Conservation (phyloP, 2,888 invertebrate genomes). For the Drosophila phalerata region DNA sequence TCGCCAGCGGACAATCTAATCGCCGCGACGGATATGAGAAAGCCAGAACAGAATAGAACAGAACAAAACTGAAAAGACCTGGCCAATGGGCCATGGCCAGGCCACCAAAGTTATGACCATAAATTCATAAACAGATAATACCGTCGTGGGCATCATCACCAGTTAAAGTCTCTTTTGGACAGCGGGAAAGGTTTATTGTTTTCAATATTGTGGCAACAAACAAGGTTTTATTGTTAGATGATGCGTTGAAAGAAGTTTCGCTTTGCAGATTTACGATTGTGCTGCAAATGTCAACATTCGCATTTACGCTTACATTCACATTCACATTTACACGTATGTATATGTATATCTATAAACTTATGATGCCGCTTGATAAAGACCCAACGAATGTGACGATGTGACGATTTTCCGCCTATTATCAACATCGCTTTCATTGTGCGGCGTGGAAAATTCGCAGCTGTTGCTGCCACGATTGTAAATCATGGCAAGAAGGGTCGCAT, state of each 20-base stretch:
- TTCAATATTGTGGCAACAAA: constrained; percentile 43
- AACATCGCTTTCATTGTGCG: constrained; percentile 62
- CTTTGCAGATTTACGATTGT: constrained; percentile 67
- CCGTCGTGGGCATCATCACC: constrained; percentile 9
- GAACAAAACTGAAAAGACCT: neutral
- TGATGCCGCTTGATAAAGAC: constrained; percentile 62
- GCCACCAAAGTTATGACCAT: constrained; percentile 58
- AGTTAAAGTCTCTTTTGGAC: constrained; percentile 68
- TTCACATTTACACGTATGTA: neutral
- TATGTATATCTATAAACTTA: constrained; percentile 1
- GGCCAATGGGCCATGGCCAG: constrained; percentile 1
- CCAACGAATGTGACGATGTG: constrained; percentile 70
- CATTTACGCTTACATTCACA: neutral
- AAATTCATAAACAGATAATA: constrained; percentile 75
- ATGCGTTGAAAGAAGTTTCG: constrained; percentile 40
- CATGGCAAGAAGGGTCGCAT: constrained; percentile 45
- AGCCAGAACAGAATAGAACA: constrained; percentile 30
- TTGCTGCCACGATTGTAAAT: constrained; percentile 66
- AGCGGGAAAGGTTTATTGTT: constrained; percentile 51
- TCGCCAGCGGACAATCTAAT: constrained; percentile 63
- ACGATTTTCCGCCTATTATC: constrained; percentile 80
- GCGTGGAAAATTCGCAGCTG: constrained; percentile 74
- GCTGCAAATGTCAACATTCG: constrained; percentile 27
- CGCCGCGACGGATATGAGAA: constrained; percentile 82
- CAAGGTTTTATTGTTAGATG: constrained; percentile 62